Evolutionary conservation across 2,797 vertebrate species (phyloP).

Genomic region (Geotria australis): DNA sequence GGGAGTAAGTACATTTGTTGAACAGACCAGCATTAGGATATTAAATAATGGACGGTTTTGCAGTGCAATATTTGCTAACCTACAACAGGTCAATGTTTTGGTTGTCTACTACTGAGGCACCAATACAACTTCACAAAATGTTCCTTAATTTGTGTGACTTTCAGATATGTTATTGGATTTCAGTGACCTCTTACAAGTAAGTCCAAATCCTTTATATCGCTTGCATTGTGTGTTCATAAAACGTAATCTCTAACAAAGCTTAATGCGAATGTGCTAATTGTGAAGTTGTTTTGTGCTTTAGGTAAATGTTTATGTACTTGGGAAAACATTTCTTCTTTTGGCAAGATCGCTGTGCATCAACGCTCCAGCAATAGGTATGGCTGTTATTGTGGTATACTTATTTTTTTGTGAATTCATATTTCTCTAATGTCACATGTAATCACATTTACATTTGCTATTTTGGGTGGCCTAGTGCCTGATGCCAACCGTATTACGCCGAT

Average conservation of each 20-base stretch:
- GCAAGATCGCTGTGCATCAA: conserved; percentile 89
- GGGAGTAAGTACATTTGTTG: too few relatives aligned
- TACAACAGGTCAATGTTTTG: not conserved
- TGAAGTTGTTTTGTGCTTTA: conserved; percentile 6
- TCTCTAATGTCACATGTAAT: not conserved
- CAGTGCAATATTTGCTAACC: not conserved
- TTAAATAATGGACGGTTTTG: too few relatives aligned
- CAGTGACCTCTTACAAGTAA: conserved; percentile 78
- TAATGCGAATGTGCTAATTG: too few relatives aligned
- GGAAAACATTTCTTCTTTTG: conserved; percentile 59
- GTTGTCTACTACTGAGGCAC: not conserved
- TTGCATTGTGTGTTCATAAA: not conserved
- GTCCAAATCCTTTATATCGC: conserved; percentile 1
- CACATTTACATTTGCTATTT: not conserved
- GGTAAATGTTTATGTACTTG: conserved; percentile 90
- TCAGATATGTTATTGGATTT: conserved; percentile 92
- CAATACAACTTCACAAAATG: not conserved
- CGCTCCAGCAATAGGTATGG: conserved; percentile 69
- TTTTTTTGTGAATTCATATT: not conserved
- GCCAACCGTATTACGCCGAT: too few relatives aligned
- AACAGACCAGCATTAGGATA: too few relatives aligned
- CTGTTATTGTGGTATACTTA: not conserved
- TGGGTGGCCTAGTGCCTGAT: too few relatives aligned
- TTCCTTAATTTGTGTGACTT: conserved; percentile 15
- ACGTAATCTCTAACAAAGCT: too few relatives aligned